These are phyloP conservation scores for Pseudochirops corinnae DNA, from an alignment of 2,797 vertebrate species.

Conservation along the genomic window DNA sequence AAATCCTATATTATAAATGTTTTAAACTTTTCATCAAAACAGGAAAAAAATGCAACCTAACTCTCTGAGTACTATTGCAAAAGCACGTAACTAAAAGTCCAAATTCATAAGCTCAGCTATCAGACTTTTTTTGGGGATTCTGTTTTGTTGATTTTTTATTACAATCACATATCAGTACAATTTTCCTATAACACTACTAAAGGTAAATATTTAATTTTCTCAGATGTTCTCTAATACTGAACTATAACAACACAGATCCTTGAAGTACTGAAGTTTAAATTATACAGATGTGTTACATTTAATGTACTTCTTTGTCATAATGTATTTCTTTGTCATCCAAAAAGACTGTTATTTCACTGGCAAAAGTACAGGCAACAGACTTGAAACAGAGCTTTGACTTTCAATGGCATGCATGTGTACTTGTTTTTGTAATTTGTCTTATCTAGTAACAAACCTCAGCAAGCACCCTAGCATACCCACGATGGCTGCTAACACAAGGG, in stretches of 20 bases:
- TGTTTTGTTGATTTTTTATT: no score
- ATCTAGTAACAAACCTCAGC: background rate
- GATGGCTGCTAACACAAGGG: no score
- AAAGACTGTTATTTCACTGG: background rate
- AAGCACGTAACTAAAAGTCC: no score
- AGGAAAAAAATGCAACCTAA: no score
- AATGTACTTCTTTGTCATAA: background rate
- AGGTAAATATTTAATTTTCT: background rate
- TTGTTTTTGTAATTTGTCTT: background rate
- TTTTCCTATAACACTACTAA: background rate
- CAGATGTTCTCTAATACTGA: background rate
- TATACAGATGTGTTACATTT: background rate
- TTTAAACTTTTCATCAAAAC: no score
- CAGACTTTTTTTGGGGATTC: no score
- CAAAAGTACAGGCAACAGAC: background rate
- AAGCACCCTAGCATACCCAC: no score
- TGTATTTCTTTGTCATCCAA: background rate
- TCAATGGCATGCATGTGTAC: background rate
- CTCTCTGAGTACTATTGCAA: no score
- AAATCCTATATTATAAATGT: no score
- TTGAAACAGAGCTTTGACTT: background rate
- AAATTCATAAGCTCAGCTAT: no score
- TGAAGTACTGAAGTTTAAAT: background rate
- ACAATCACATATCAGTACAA: background rate
- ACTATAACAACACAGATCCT: background rate